Percentiles rank a stretch among this genome's conserved stretches.
Conservation (phyloP, 2,888 invertebrate genomes). For the Eutolmus rufibarbis region DNA sequence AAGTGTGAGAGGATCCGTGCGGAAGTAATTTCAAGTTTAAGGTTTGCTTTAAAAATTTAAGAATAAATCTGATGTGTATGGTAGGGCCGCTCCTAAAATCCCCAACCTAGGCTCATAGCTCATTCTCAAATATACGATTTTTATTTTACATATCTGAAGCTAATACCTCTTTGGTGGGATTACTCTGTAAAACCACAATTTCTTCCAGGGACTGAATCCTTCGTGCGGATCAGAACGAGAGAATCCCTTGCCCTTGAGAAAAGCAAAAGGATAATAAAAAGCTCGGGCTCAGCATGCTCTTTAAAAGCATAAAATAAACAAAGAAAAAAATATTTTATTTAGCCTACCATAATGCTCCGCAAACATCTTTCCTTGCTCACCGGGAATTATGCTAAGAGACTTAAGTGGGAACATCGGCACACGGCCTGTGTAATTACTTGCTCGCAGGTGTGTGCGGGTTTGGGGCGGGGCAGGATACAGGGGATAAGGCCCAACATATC, state of each 20-base stretch:
- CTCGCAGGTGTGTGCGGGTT: neutral
- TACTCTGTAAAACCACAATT: neutral
- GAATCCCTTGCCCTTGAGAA: neutral
- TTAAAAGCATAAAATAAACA: neutral
- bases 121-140: neutral
- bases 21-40: neutral
- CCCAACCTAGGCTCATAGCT: neutral
- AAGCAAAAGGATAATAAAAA: neutral
- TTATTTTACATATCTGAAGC: neutral
- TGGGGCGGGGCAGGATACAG: neutral
- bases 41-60: neutral
- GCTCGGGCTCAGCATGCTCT: neutral
- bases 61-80: neutral
- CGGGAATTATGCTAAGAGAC: neutral
- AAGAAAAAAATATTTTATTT: slow-evolving; percentile 22
- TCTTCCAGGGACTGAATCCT: neutral
- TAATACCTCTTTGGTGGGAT: neutral
- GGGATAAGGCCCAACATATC: neutral
- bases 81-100: neutral
- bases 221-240: neutral
- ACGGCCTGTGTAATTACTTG: slow-evolving; percentile 5
- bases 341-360: neutral
- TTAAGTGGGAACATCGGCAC: neutral
- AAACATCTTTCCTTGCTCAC: neutral
- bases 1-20: neutral